Evolutionary conservation across 2,113 vertebrate species (phyloP).

Genomic region (Smithornis capensis): DNA sequence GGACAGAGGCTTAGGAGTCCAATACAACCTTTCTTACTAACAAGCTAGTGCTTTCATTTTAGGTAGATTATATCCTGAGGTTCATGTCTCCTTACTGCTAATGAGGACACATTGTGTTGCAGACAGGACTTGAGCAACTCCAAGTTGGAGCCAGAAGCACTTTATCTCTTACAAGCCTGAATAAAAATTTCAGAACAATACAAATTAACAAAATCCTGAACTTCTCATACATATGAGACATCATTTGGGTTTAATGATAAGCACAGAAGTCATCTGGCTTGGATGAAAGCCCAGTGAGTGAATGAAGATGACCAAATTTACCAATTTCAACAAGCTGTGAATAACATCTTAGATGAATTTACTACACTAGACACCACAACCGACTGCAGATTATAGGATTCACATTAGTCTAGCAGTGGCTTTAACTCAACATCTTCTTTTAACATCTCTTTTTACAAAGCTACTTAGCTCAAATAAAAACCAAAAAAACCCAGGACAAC

Average conservation of each 20-base stretch:
- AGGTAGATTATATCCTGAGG: background rate
- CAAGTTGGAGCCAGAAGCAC: background rate
- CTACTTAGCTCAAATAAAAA: background rate
- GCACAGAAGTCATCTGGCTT: background rate
- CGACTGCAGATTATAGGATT: background rate
- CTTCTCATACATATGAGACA: background rate
- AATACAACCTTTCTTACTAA: background rate
- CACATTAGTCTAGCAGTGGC: background rate
- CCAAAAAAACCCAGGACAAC: background rate
- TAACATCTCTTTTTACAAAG: background rate
- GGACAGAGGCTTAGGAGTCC: background rate
- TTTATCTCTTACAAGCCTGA: background rate
- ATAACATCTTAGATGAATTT: background rate
- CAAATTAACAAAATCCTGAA: background rate
- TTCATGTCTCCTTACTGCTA: background rate
- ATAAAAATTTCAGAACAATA: background rate
- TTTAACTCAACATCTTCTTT: background rate
- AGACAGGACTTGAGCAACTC: background rate
- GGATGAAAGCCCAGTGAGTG: background rate
- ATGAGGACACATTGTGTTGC: background rate
- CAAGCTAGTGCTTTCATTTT: background rate
- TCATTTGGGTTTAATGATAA: background rate
- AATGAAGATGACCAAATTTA: background rate
- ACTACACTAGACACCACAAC: background rate
- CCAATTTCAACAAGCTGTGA: background rate